Evolutionary conservation across 2,888 invertebrate species (phyloP).

Genomic region (Drymonia ruficornis): DNA sequence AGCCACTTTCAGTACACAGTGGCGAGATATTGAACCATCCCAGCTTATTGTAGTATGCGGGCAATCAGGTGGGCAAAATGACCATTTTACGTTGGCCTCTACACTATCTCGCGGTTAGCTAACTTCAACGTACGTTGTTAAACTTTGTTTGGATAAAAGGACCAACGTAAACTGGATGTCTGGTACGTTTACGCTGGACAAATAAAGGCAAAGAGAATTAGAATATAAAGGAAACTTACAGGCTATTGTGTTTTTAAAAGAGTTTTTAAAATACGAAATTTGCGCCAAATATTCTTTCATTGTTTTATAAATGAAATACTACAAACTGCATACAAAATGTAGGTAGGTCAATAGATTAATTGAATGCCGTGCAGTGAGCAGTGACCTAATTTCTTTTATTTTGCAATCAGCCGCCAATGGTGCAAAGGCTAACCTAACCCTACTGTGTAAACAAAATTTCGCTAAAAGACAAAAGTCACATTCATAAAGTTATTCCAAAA

Average conservation of each 20-base stretch:
- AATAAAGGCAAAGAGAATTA: constrained; percentile 8
- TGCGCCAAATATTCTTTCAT: too few relatives aligned
- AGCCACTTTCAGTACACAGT: constrained; percentile 11
- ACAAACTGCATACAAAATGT: too few relatives aligned
- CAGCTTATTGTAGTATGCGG: constrained; percentile 13
- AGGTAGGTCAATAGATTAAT: too few relatives aligned
- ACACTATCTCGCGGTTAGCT: not conserved
- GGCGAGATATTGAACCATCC: constrained; percentile 15
- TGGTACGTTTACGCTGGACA: constrained; percentile 1
- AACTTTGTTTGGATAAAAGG: not conserved
- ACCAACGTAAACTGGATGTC: constrained; percentile 10
- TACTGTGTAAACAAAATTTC: not conserved
- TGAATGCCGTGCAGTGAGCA: too few relatives aligned
- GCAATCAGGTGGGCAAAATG: constrained; percentile 14
- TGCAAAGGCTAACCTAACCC: too few relatives aligned
- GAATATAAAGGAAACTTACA: not conserved
- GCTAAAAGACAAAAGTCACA: too few relatives aligned
- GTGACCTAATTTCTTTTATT: too few relatives aligned
- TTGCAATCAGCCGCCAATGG: too few relatives aligned
- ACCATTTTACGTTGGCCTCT: constrained; percentile 14
- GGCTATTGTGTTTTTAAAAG: too few relatives aligned
- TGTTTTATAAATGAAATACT: too few relatives aligned
- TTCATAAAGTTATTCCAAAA: not conserved
- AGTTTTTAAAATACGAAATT: too few relatives aligned
- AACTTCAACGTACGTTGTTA: not conserved